phyloP scores from a whole-genome alignment of 2,113 vertebrate species.

The Paradoxurus hermaphroditus region DNA sequence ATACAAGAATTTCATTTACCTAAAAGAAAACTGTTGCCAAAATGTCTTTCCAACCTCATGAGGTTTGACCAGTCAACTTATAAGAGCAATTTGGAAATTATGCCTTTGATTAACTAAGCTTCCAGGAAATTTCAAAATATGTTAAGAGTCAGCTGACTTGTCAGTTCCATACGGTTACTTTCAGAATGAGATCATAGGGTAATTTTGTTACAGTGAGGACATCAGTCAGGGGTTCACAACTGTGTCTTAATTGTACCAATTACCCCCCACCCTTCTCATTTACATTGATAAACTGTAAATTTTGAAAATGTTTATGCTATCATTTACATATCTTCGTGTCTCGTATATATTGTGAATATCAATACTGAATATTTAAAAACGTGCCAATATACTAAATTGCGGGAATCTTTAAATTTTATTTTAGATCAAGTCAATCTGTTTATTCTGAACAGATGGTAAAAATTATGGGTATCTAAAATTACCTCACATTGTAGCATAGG shows the following conservation, averaged over 20 bases:
- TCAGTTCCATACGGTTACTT: not conserved
- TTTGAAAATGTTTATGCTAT: not conserved
- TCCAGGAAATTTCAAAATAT: not conserved
- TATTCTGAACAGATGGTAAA: not conserved
- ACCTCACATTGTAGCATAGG: not conserved
- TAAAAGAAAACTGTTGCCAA: slow-evolving; percentile 36
- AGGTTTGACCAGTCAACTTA: not conserved
- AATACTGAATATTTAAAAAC: not conserved
- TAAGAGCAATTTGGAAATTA: not conserved
- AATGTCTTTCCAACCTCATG: not conserved
- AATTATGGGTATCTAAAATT: not conserved
- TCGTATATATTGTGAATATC: not conserved
- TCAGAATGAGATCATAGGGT: not conserved
- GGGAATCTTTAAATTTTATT: not conserved
- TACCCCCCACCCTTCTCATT: not conserved
- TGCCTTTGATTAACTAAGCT: slow-evolving; percentile 46
- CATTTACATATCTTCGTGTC: not conserved
- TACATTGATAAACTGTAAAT: not conserved
- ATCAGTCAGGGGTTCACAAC: not conserved
- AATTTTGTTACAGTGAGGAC: not conserved
- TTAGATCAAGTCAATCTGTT: not conserved
- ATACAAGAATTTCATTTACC: slow-evolving; percentile 15
- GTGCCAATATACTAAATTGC: not conserved
- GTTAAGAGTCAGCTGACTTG: slow-evolving; percentile 11
- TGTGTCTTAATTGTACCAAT: not conserved